Evolutionary conservation across 2,888 invertebrate genomes (phyloP), one percentile per base, ranked within the genome.

Genomic region (Neoaliturus tenellus): DNA sequence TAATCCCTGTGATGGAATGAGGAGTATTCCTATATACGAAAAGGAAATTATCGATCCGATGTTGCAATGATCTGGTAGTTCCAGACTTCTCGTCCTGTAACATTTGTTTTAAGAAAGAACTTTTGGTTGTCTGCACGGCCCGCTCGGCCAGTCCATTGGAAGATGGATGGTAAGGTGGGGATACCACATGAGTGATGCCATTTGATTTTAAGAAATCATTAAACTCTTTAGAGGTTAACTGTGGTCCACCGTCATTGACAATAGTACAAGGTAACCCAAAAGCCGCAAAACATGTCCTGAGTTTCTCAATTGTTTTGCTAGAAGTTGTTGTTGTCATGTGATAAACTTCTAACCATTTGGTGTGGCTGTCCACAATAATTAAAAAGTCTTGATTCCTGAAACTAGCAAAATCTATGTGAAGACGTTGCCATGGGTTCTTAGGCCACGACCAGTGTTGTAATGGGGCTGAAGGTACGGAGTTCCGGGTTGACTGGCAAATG

Each of bases 1-100:
- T 81, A 84, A 86, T 87, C 8, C 86, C 86, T 31, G 89, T 89
- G 35, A 86, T 85, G n/a, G 88, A 85, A 82, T 89, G 88, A 23
- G 88, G 88, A 35, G 89, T 86, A 39, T 39, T 51, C 14, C 85
- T 83, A 67, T 87, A 87, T 51, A 83, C 80, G n/a, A 86, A 71
- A 20, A 87, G 69, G 78, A 85, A 10, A 69, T 81, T 12, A 85
- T 44, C 81, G 88, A 73, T 85, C 87, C 86, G 20, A 83, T 82
- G 78, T 85, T 86, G 44, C 17, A 8, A 73, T 87, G 69, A 81
- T 48, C 62, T 1, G 55, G 69, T n/a, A 48, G 71, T 28, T 39
- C 71, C 71, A 5, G 71, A 71, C 39, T 39, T 71, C 39, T 71
- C 71, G 12, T 71, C 71, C 39, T 71, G 71, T 20, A 71, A 39